Evolutionary conservation across 1,140 invertebrate species (phyloP).

Genomic region (Cherax quadricarinatus): DNA sequence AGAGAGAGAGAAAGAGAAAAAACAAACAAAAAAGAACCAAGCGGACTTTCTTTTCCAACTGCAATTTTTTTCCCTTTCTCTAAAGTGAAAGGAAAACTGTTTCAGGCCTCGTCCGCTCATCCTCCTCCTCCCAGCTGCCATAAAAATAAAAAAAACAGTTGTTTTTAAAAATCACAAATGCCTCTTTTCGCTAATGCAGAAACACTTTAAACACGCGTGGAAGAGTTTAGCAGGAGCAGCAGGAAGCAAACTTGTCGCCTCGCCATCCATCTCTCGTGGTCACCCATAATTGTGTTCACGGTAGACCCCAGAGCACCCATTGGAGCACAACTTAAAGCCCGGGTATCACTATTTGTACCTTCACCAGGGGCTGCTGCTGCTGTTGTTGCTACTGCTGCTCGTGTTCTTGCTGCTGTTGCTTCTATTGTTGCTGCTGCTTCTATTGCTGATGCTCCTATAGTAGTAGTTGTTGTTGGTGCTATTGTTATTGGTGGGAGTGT

Average conservation of each 20-base stretch:
- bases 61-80: neutral
- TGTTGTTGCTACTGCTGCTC: constrained; percentile 5
- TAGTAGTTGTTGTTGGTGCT: too few species aligned
- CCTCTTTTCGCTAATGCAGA: constrained; percentile 10
- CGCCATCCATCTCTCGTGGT: constrained; percentile 35
- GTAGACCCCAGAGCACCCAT: constrained; percentile 50
- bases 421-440: too few species aligned
- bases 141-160: neutral
- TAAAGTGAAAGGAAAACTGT: neutral
- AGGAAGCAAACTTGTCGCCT: constrained; percentile 1
- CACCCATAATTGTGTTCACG: constrained; percentile 60
- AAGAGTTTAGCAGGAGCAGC: constrained; percentile 10
- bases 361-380: constrained; percentile 24
- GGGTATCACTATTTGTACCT: constrained; percentile 36
- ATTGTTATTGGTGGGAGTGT: too few species aligned
- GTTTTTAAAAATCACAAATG: constrained; percentile 40
- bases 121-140: neutral
- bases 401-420: too few species aligned
- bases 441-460: neutral
- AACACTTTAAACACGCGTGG: constrained; percentile 6
- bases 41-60: neutral
- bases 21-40: neutral
- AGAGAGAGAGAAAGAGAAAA: neutral
- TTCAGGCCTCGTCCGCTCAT: neutral
- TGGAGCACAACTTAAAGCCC: constrained; percentile 32